Base-by-base conservation (phyloP, 2,888 invertebrate genomes). In the Orthosia gothica region DNA sequence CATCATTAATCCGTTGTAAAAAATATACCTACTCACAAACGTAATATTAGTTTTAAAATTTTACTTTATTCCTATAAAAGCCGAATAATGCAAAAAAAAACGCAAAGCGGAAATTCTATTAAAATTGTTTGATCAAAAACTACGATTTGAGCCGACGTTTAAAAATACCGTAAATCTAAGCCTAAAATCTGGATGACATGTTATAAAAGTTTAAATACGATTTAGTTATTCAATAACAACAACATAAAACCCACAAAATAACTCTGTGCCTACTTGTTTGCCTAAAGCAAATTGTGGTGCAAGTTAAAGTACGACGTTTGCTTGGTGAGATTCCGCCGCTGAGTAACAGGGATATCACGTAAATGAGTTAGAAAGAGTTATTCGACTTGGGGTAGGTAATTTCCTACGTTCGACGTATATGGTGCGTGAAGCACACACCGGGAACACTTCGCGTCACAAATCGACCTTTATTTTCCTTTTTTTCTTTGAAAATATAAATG, bases 311-410 rank as follows among this genome's bases (percentile, higher is more conserved):
- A 79, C 73, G 67, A 77, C 78, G 86, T 86, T 90, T 89, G 89
- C 89, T 89, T 86, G 86, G 88, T 86, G 84, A 88, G 86, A 91
- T 89, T 89, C 83, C 89, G 80, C 77, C 86, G 83, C 69, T 75
- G 76, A 85, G 86, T 89, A 88, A 90, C 87, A 83, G 86, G 83
- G 85, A 89, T 88, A 88, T 90, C 89, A 89, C 81, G 83, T 88
- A 88, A 92, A 92, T 90, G 90, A 91, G 91, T 91, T 89, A 90
- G 89, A 88, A 90, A 91, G 91, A 91, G 90, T 92, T 91, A 92
- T 90, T 88, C 76, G 87, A 84, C 87, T 86, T 82, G 81, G 26
- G 81, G 81, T 83, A 85, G 89, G 89, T 89, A 90, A 89, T 89
- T 88, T 88, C 76, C 81, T 84, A 84, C 84, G 88, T 86, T 87